phyloP scores from a whole-genome alignment of 1,140 invertebrate genomes.

The Spodoptera litura region DNA sequence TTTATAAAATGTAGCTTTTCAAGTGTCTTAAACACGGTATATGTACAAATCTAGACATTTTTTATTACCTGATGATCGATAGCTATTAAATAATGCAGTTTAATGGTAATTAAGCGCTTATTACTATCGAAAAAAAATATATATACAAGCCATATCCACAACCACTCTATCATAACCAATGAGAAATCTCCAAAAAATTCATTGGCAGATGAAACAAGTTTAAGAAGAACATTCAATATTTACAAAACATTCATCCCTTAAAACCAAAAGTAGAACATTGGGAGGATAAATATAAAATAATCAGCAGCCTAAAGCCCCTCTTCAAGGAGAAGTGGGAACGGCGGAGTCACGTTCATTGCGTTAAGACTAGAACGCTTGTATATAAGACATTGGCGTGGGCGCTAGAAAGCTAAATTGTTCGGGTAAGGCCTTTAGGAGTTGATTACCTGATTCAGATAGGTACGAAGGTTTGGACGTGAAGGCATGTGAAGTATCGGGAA shows the following conservation, averaged over 20 bases:
- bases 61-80: too few species aligned
- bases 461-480: neutral
- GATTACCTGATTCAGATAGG: conserved; percentile 22
- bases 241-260: conserved; percentile 3
- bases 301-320: conserved; percentile 8
- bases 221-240: conserved; percentile 7
- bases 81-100: too few species aligned
- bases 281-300: conserved; percentile 20
- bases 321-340: neutral
- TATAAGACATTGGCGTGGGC: conserved; percentile 11
- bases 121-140: too few species aligned
- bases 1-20: too few species aligned
- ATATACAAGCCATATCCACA: too few species aligned
- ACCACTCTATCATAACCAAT: too few species aligned
- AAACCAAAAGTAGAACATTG: conserved; percentile 6
- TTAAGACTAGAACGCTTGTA: conserved; percentile 12
- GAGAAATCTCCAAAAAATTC: too few species aligned
- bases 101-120: too few species aligned
- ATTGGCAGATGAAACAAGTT: too few species aligned
- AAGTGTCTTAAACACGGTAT: too few species aligned
- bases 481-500: too few species aligned
- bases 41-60: too few species aligned
- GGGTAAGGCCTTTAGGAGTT: conserved; percentile 8
- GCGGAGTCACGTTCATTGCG: conserved; percentile 21
- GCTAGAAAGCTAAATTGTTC: conserved; percentile 22